Conservation (phyloP, 2,113 vertebrate species). For the Dasyprocta punctata region DNA sequence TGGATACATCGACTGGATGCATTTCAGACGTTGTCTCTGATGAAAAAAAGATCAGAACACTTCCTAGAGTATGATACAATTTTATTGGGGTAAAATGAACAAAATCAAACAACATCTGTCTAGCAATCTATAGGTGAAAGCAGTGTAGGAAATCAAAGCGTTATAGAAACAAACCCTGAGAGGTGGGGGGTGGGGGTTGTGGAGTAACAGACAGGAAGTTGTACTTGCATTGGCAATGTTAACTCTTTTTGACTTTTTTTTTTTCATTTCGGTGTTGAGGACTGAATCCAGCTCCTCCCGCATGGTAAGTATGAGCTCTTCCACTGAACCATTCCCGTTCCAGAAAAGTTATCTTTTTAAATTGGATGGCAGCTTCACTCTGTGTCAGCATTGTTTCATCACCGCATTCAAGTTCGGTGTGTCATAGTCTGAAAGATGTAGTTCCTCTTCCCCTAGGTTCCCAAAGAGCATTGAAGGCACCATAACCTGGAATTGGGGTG, state of each 20-base stretch:
- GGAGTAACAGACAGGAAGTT: neutral
- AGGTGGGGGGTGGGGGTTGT: neutral
- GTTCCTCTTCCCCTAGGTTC: neutral
- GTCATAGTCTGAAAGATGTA: neutral
- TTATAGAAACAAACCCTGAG: neutral
- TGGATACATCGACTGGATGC: neutral
- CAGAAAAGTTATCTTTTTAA: neutral
- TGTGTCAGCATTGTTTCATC: neutral
- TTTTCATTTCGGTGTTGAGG: neutral
- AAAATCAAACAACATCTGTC: neutral
- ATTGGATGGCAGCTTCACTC: neutral
- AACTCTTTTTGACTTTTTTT: neutral
- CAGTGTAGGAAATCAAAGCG: neutral
- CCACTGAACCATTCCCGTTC: neutral
- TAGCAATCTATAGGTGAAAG: neutral
- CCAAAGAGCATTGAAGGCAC: neutral
- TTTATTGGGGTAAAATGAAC: conserved; percentile 21
- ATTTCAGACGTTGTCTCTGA: neutral
- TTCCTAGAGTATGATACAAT: neutral
- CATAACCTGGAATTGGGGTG: neutral
- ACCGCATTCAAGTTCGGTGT: neutral
- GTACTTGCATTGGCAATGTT: neutral
- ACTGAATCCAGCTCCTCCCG: neutral
- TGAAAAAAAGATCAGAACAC: neutral
- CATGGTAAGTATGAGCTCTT: neutral